phyloP scores from a whole-genome alignment of 2,888 invertebrate species.

The Alviniconcha strummeri region DNA sequence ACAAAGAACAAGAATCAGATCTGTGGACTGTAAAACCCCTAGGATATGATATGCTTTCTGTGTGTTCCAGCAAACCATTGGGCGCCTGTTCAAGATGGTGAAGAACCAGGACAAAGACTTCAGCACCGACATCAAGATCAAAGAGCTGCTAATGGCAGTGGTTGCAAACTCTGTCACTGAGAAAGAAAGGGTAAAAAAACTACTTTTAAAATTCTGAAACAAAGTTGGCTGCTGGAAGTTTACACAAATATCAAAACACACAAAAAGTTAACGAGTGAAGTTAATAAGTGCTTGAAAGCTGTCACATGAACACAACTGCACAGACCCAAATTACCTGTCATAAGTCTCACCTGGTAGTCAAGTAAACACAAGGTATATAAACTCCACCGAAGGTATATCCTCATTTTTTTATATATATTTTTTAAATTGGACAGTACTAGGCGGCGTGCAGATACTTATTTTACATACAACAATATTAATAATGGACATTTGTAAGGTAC shows the following conservation, averaged over 20 bases:
- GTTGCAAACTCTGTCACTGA: background rate
- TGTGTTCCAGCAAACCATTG: slow-evolving; percentile 25
- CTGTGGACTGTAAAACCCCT: too few relatives aligned
- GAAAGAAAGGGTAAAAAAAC: slow-evolving; percentile 9
- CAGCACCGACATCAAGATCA: background rate
- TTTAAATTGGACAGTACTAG: too few relatives aligned
- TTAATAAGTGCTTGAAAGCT: background rate
- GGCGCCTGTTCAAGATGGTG: slow-evolving; percentile 28
- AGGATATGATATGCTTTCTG: background rate
- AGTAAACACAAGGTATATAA: too few relatives aligned
- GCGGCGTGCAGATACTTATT: too few relatives aligned
- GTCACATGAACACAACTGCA: too few relatives aligned
- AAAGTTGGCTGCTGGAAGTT: background rate
- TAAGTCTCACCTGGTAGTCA: too few relatives aligned
- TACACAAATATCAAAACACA: background rate
- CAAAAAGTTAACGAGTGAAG: background rate
- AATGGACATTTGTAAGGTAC: too few relatives aligned
- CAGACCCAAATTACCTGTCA: too few relatives aligned
- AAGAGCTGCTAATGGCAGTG: background rate
- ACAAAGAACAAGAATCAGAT: too few relatives aligned
- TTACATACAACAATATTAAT: too few relatives aligned
- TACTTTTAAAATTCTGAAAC: background rate
- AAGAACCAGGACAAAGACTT: background rate
- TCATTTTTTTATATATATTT: too few relatives aligned
- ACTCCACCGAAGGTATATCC: too few relatives aligned